Percentiles rank a stretch among this genome's conserved stretches.
These are phyloP conservation scores for Troides helena DNA, from an alignment of 2,888 invertebrate species.

Conservation along the genomic window DNA sequence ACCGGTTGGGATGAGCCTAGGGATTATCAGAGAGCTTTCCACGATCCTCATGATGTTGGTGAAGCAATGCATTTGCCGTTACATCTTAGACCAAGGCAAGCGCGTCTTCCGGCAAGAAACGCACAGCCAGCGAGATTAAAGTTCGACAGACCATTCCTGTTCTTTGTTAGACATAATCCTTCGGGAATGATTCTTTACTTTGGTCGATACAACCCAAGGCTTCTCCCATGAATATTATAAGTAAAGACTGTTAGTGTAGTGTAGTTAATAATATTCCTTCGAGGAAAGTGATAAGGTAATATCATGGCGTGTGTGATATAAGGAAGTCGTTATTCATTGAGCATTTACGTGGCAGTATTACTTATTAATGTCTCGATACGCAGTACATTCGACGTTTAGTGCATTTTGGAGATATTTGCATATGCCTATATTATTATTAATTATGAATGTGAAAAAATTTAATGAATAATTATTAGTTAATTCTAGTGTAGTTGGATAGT, in stretches of 20 bases:
- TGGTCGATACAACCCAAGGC: slow-evolving; percentile 92
- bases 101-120: slow-evolving; percentile 84
- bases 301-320: slow-evolving; percentile 65
- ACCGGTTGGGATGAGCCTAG: slow-evolving; percentile 77
- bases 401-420: slow-evolving; percentile 33
- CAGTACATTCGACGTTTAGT: slow-evolving; percentile 46
- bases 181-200: slow-evolving; percentile 94
- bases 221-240: slow-evolving; percentile 82
- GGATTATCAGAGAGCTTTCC: slow-evolving; percentile 85
- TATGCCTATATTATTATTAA: slow-evolving; percentile 49
- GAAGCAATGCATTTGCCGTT: slow-evolving; percentile 82
- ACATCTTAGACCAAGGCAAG: slow-evolving; percentile 85
- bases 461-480: slow-evolving; percentile 49
- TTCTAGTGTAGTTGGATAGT: slow-evolving; percentile 47
- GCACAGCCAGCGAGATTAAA: slow-evolving; percentile 85
- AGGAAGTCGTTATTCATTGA: slow-evolving; percentile 58
- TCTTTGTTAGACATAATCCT: slow-evolving; percentile 93
- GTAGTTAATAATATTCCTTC: slow-evolving; percentile 65
- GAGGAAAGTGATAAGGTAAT: slow-evolving; percentile 71
- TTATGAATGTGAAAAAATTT: slow-evolving; percentile 54
- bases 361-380: slow-evolving; percentile 59
- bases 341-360: slow-evolving; percentile 79
- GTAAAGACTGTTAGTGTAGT: slow-evolving; percentile 75
- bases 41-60: slow-evolving; percentile 81
- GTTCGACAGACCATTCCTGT: slow-evolving; percentile 93